phyloP scores from a whole-genome alignment of 2,797 vertebrate genomes.

The Enteromius afrohamiltoni region DNA sequence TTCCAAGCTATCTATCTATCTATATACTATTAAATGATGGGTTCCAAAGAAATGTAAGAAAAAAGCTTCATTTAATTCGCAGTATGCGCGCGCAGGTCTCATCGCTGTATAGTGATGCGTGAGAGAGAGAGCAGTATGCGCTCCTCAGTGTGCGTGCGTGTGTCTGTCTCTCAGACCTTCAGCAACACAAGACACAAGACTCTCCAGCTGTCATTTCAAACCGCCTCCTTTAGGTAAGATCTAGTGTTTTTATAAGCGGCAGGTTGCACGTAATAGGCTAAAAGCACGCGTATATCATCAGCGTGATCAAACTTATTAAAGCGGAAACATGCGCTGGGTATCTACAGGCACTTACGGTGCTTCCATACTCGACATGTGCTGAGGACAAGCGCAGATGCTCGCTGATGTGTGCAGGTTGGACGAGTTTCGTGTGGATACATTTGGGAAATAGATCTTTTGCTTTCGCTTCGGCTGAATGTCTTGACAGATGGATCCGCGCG shows the following conservation, averaged over 20 bases:
- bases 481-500: constrained; percentile 32
- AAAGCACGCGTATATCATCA: background rate
- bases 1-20: too few relatives aligned
- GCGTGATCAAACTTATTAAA: constrained; percentile 27
- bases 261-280: background rate
- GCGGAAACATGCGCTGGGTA: constrained; percentile 8
- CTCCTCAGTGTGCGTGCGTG: constrained; percentile 16
- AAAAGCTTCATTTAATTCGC: background rate
- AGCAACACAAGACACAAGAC: constrained; percentile 30
- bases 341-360: background rate
- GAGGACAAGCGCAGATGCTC: constrained; percentile 15
- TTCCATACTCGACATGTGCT: background rate
- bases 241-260: background rate
- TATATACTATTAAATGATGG: too few relatives aligned
- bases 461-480: background rate
- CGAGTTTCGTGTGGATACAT: constrained; percentile 6
- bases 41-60: background rate
- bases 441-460: constrained; percentile 3
- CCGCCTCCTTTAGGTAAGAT: constrained; percentile 35
- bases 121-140: background rate
- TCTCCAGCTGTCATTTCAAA: constrained; percentile 24
- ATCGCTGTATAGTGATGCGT: background rate
- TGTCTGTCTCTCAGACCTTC: constrained; percentile 30
- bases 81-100: background rate
- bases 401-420: constrained; percentile 11